Conservation (phyloP, 2,888 invertebrate species). For the Drosophila anomalata region DNA sequence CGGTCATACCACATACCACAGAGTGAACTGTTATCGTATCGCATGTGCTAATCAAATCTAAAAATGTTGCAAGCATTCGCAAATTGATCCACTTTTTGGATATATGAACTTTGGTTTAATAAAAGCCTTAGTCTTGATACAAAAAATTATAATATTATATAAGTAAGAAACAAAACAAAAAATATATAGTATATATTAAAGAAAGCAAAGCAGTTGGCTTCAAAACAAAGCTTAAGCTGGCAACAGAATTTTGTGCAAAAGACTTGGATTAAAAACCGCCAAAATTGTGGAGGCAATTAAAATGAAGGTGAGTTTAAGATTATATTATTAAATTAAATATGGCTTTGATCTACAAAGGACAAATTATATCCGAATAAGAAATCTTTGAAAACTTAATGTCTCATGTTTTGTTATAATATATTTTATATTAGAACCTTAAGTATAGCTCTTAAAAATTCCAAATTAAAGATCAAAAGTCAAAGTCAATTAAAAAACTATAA, state of each 20-base stretch:
- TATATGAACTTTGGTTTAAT: slow-evolving; percentile 19
- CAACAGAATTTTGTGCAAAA: slow-evolving; percentile 63
- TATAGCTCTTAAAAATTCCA: neutral
- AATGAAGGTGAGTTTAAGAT: slow-evolving; percentile 80
- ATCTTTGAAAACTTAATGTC: neutral
- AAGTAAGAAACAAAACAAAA: slow-evolving; percentile 1
- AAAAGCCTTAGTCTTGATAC: slow-evolving; percentile 3
- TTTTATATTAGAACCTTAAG: neutral
- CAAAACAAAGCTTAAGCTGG: slow-evolving; percentile 54
- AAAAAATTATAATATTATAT: slow-evolving; percentile 46
- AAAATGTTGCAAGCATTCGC: slow-evolving; percentile 44
- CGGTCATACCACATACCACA: slow-evolving; percentile 11
- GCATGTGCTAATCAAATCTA: slow-evolving; percentile 56
- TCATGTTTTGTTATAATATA: neutral
- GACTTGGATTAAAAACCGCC: slow-evolving; percentile 81
- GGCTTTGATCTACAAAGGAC: too few relatives aligned
- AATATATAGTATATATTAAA: neutral
- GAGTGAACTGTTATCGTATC: slow-evolving; percentile 35
- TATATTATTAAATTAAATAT: neutral
- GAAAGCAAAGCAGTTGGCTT: slow-evolving; percentile 14
- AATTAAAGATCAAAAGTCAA: neutral
- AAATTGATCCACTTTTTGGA: slow-evolving; percentile 43
- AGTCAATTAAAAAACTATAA: neutral
- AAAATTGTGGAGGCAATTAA: slow-evolving; percentile 84
- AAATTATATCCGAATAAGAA: too few relatives aligned